Conservation (phyloP, 2,888 invertebrate species). For the Dyspetes luteomarginatus region DNA sequence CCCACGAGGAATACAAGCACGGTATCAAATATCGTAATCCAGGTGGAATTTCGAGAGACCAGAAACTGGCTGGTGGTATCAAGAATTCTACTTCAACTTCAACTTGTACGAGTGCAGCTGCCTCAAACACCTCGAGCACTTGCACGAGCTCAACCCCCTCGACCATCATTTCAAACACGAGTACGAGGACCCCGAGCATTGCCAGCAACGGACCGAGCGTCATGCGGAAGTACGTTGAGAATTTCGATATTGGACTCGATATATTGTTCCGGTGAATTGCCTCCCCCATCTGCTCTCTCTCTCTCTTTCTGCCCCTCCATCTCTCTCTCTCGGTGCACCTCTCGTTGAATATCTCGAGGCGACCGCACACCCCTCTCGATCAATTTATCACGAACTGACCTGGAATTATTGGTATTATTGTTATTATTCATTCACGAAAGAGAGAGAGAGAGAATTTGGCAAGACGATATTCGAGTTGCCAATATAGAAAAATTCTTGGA, state of each 20-base stretch:
- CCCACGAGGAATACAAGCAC: constrained; percentile 86
- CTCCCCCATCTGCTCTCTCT: constrained; percentile 5
- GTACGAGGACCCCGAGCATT: constrained; percentile 67
- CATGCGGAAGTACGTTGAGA: constrained; percentile 74
- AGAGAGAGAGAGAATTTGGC: constrained; percentile 54
- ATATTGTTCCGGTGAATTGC: constrained; percentile 47
- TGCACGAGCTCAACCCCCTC: constrained; percentile 40
- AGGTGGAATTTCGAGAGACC: constrained; percentile 56
- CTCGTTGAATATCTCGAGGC: constrained; percentile 40
- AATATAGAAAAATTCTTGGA: constrained; percentile 18
- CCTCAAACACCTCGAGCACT: constrained; percentile 43
- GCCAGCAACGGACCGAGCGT: constrained; percentile 68
- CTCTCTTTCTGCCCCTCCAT: neutral
- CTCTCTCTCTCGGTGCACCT: neutral
- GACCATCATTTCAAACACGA: constrained; percentile 61
- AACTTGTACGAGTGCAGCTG: constrained; percentile 48
- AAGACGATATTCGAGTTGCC: constrained; percentile 14
- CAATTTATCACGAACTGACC: constrained; percentile 49
- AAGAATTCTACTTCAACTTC: constrained; percentile 54
- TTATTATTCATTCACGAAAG: constrained; percentile 36
- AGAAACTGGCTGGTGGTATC: constrained; percentile 30
- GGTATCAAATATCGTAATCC: constrained; percentile 82
- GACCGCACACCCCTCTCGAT: constrained; percentile 35
- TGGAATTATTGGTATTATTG: constrained; percentile 47
- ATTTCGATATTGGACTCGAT: constrained; percentile 62